These are phyloP conservation scores for Phrynocephalus versicolor DNA, from an alignment of 2,113 vertebrate species.

Conservation along the genomic window DNA sequence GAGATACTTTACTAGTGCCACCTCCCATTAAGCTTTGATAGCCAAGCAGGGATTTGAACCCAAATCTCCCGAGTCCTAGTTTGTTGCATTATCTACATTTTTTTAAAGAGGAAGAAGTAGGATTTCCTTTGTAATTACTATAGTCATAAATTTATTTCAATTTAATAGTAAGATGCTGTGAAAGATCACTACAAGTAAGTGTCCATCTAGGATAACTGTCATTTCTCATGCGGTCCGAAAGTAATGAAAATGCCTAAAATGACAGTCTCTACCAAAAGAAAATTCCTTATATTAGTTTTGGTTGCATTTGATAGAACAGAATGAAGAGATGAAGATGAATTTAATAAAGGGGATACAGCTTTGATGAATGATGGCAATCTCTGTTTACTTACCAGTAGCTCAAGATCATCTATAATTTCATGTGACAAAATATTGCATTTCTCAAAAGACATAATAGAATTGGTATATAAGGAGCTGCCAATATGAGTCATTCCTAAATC, in stretches of 20 bases:
- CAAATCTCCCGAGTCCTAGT: too few species aligned
- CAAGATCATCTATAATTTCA: background rate
- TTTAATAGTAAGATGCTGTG: background rate
- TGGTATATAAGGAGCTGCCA: slow-evolving; percentile 22
- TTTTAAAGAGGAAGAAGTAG: too few species aligned
- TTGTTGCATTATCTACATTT: too few species aligned
- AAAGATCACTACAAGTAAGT: background rate
- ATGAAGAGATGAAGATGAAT: background rate
- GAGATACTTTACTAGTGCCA: too few species aligned
- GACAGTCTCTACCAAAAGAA: background rate
- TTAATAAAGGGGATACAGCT: background rate
- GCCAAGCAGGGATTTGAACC: too few species aligned
- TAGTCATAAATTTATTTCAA: too few species aligned
- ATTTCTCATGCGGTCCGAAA: slow-evolving; percentile 11
- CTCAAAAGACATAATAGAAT: background rate
- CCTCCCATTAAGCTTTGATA: too few species aligned
- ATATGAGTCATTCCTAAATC: slow-evolving; percentile 27
- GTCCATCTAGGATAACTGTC: background rate
- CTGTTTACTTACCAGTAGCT: slow-evolving; percentile 14
- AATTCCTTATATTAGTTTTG: slow-evolving; percentile 31
- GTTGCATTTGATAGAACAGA: background rate
- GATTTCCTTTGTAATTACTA: too few species aligned
- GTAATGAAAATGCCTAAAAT: slow-evolving; percentile 7
- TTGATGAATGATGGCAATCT: background rate
- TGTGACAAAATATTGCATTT: slow-evolving; percentile 27